Percentiles rank a stretch among this genome's conserved stretches.
These are phyloP conservation scores for Magallana nippona DNA, from an alignment of 2,888 invertebrate genomes.

Conservation along the genomic window DNA sequence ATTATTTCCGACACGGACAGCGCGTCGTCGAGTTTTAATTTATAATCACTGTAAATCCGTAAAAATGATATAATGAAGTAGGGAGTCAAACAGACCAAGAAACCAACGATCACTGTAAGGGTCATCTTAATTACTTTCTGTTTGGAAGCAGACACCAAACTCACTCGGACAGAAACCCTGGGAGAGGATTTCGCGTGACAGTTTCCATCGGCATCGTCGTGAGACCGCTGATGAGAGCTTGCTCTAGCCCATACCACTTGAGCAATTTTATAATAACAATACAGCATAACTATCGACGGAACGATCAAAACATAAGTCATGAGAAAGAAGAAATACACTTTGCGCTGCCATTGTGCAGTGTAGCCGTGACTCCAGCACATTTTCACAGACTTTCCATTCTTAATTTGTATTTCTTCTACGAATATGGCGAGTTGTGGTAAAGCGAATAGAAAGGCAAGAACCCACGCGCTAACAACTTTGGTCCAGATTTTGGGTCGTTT, in stretches of 20 bases:
- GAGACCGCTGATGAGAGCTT: slow-evolving; percentile 49
- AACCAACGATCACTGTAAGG: slow-evolving; percentile 80
- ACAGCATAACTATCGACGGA: slow-evolving; percentile 79
- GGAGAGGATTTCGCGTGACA: slow-evolving; percentile 52
- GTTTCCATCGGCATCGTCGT: slow-evolving; percentile 37
- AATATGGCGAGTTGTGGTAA: slow-evolving; percentile 80
- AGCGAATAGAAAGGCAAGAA: slow-evolving; percentile 78
- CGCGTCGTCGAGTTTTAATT: slow-evolving; percentile 64
- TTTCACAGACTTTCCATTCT: slow-evolving; percentile 73
- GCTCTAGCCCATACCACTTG: slow-evolving; percentile 79
- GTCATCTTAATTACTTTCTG: slow-evolving; percentile 80
- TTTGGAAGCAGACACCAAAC: slow-evolving; percentile 76
- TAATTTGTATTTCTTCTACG: slow-evolving; percentile 75
- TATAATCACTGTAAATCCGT: slow-evolving; percentile 78
- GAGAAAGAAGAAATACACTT: slow-evolving; percentile 80
- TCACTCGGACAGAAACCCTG: slow-evolving; percentile 70
- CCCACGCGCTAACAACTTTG: slow-evolving; percentile 79
- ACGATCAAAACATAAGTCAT: slow-evolving; percentile 79
- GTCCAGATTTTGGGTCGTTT: slow-evolving; percentile 72
- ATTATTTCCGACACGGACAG: slow-evolving; percentile 73
- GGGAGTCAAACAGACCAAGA: slow-evolving; percentile 80
- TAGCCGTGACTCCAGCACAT: slow-evolving; percentile 80
- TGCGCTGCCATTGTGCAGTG: slow-evolving; percentile 80
- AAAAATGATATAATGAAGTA: slow-evolving; percentile 80
- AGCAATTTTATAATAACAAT: slow-evolving; percentile 80